A percentile compares a stretch with the other conserved stretches of the same genome.
Evolutionary conservation across 2,113 vertebrate genomes (phyloP).

Genomic region (Hippoglossus stenolepis): DNA sequence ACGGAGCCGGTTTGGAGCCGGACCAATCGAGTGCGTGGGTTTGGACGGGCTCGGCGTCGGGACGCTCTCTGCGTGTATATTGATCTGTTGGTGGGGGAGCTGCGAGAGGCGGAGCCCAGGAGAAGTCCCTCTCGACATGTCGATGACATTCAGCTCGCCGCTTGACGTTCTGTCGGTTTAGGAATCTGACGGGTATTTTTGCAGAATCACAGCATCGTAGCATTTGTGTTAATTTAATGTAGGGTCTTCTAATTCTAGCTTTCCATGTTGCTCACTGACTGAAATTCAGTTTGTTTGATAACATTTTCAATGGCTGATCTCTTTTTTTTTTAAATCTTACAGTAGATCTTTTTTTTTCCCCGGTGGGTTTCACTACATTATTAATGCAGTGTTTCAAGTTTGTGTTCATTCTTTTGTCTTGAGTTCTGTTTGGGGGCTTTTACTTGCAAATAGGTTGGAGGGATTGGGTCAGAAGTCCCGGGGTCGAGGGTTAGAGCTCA

Average conservation of each 20-base stretch:
- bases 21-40: no score
- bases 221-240: slow-evolving; percentile 76
- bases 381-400: slow-evolving; percentile 73
- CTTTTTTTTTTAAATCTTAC: slow-evolving; percentile 56
- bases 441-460: slow-evolving; percentile 73
- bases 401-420: slow-evolving; percentile 70
- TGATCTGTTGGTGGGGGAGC: slow-evolving; percentile 71
- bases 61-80: slow-evolving; percentile 78
- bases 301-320: slow-evolving; percentile 73
- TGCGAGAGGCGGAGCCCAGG: slow-evolving; percentile 44
- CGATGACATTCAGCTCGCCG: slow-evolving; percentile 45
- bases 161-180: slow-evolving; percentile 55
- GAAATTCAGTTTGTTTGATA: slow-evolving; percentile 83
- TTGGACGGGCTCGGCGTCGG: slow-evolving; percentile 48
- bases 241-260: slow-evolving; percentile 75
- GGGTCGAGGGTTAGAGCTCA: slow-evolving; percentile 83
- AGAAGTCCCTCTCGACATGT: slow-evolving; percentile 51
- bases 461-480: slow-evolving; percentile 65
- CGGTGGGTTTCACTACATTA: slow-evolving; percentile 82
- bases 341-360: slow-evolving; percentile 58
- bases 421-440: slow-evolving; percentile 71
- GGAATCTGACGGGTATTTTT: slow-evolving; percentile 57
- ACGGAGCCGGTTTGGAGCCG: slow-evolving; percentile 72
- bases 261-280: slow-evolving; percentile 77
- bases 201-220: slow-evolving; percentile 69